Percentiles rank a stretch among this genome's conserved stretches.
phyloP scores from a whole-genome alignment of 2,113 vertebrate genomes.

The Scomber colias region DNA sequence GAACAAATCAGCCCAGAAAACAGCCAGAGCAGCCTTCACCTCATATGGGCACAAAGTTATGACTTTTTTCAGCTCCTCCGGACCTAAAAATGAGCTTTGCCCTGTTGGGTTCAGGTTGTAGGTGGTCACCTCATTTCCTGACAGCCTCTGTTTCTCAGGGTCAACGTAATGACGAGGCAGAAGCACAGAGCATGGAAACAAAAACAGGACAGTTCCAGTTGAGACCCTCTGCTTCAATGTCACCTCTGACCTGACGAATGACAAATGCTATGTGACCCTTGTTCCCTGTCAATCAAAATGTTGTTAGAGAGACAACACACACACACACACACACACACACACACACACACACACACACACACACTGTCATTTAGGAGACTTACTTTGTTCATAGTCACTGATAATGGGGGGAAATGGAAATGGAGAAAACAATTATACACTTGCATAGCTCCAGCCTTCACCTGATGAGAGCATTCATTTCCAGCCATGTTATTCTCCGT shows the following conservation, averaged over 20 bases:
- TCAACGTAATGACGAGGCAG: slow-evolving; percentile 61
- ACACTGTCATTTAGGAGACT: slow-evolving; percentile 60
- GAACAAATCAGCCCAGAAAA: slow-evolving; percentile 14
- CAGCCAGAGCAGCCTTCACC: background rate
- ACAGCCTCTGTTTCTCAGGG: slow-evolving; percentile 35
- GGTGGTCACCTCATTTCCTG: slow-evolving; percentile 49
- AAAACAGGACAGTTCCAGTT: slow-evolving; percentile 52
- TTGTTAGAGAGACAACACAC: slow-evolving; percentile 19
- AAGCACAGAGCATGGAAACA: slow-evolving; percentile 36
- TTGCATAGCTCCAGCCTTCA: slow-evolving; percentile 75
- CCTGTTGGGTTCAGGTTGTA: slow-evolving; percentile 38
- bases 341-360: slow-evolving; percentile 4
- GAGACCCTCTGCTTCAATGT: slow-evolving; percentile 50
- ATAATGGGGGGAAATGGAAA: slow-evolving; percentile 75
- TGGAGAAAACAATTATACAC: slow-evolving; percentile 84
- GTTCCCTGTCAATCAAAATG: slow-evolving; percentile 69
- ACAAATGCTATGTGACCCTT: slow-evolving; percentile 66
- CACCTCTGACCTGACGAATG: slow-evolving; percentile 60
- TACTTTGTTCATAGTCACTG: slow-evolving; percentile 62
- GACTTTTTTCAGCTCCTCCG: slow-evolving; percentile 19
- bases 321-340: slow-evolving; percentile 13
- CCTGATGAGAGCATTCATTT: slow-evolving; percentile 74
- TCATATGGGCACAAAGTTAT: slow-evolving; percentile 13
- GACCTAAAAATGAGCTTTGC: slow-evolving; percentile 41
- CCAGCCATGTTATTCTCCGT: slow-evolving; percentile 70